Evolutionary conservation across 2,888 invertebrate species (phyloP), one percentile per base, ranked within the genome.

Genomic region (Augochlorella aurata): DNA sequence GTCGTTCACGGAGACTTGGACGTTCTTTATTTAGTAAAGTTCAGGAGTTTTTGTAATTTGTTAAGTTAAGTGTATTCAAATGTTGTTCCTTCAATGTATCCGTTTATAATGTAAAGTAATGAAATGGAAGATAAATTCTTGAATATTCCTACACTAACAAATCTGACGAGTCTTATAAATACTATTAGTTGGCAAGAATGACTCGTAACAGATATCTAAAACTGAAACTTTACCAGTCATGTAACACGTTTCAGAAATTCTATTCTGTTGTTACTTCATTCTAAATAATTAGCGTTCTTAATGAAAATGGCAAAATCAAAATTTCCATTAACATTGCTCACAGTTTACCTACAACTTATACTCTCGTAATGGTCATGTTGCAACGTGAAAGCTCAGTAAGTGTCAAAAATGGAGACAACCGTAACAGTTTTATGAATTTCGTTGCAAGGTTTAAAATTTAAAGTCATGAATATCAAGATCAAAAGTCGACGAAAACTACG

Each of bases 401-500:
- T 14, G 54, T 54, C 12, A 54, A 54, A 54, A 54, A 14, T 14
- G 12, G 3, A 54, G 12, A 4, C 24, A 24, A 58, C 24, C 58
- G 9, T 16, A 16, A n/a, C n/a, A 2, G 14, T 58, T 58, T 58
- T 24, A 24, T 7, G 1, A 24, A 58, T 58, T 58, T 58, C 58
- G 7, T 8, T 21, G 24, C 24, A 14, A 8, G 7, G 24, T 58
- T 58, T 24, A 8, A 47, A 44, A 72, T 69, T 66, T 50, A 54
- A 29, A 49, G 69, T 44, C 14, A 18, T 44, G 58, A 74, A 50
- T 61, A 66, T 65, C 50, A 58, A 58, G 74, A 74, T 50, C 49
- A 2, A 45, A 3, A 7, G 21, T n/a, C 3, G 21, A 50, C 21
- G 67, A 74, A 71, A 81, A 73, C 58, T 61, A 61, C 66, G 70